Percentiles rank a stretch among this genome's conserved stretches.
phyloP scores from a whole-genome alignment of 2,797 vertebrate genomes.

The Muscicapa striata region DNA sequence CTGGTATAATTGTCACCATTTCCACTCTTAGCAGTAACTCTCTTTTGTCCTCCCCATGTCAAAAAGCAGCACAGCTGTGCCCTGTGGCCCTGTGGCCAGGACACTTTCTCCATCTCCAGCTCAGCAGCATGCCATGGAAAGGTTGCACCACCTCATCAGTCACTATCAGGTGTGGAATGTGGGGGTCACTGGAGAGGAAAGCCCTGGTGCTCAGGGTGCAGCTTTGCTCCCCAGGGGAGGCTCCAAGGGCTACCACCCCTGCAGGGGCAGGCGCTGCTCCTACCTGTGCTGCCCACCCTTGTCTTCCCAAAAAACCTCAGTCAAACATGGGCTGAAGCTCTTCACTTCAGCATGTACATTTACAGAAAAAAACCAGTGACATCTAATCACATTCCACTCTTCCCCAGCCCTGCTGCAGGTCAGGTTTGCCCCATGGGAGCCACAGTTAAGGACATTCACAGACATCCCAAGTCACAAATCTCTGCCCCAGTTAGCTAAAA shows the following conservation, averaged over 20 bases:
- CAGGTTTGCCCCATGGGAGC: neutral
- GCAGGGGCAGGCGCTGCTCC: neutral
- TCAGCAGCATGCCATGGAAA: neutral
- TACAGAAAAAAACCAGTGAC: neutral
- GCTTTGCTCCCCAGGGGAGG: neutral
- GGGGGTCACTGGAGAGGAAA: accelerated
- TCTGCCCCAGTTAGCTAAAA: neutral
- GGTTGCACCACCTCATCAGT: neutral
- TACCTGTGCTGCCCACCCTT: neutral
- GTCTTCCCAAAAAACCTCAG: neutral
- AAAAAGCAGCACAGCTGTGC: neutral
- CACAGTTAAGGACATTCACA: neutral
- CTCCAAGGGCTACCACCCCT: neutral
- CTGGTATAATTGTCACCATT: neutral
- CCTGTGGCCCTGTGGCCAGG: neutral
- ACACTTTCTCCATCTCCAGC: neutral
- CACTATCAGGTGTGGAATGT: accelerated
- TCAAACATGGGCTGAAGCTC: neutral
- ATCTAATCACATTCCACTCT: neutral
- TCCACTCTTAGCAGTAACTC: neutral
- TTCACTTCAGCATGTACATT: neutral
- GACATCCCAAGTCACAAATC: neutral
- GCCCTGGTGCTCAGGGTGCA: neutral
- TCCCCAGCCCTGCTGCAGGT: neutral
- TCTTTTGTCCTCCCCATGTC: neutral